A percentile compares a stretch with the other conserved stretches of the same genome.
phyloP scores from a whole-genome alignment of 2,113 vertebrate genomes.

The Perca flavescens region DNA sequence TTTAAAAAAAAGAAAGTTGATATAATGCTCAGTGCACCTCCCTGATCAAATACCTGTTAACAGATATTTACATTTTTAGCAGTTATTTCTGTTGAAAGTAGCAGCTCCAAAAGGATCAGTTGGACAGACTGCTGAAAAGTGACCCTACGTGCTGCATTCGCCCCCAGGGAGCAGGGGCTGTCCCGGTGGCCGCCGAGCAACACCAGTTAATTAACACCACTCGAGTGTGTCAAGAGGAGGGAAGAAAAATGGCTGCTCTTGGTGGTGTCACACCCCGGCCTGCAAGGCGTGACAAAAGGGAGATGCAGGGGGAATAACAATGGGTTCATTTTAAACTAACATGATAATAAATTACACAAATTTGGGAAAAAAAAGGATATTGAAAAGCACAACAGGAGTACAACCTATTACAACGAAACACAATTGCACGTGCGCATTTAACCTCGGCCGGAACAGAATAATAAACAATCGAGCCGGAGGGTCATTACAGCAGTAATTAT shows the following conservation, averaged over 20 bases:
- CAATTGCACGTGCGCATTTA: constrained; percentile 6
- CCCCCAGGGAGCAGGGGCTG: constrained; percentile 36
- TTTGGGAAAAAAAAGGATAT: neutral
- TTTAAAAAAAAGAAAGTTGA: neutral
- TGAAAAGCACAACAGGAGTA: constrained; percentile 4
- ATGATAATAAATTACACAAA: constrained; percentile 18
- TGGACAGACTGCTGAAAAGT: constrained; percentile 32
- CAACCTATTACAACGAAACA: constrained; percentile 15
- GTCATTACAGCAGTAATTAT: neutral
- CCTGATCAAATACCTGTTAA: neutral
- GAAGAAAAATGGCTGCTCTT: constrained; percentile 53
- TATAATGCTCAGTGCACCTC: neutral
- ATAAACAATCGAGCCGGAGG: neutral
- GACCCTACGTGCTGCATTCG: constrained; percentile 15
- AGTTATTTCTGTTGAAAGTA: neutral
- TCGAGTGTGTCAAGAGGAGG: constrained; percentile 62
- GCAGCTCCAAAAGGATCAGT: constrained; percentile 22
- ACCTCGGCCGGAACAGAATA: constrained; percentile 14
- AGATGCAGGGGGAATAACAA: constrained; percentile 52
- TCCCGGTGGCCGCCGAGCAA: constrained; percentile 34
- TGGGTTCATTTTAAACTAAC: constrained; percentile 14
- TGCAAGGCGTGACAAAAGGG: constrained; percentile 30
- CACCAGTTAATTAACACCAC: constrained; percentile 69
- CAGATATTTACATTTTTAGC: neutral
- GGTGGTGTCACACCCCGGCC: constrained; percentile 36